These are phyloP conservation scores for Caenorhabditis panamensis DNA, from an alignment of 2,888 invertebrate species.

Conservation along the genomic window DNA sequence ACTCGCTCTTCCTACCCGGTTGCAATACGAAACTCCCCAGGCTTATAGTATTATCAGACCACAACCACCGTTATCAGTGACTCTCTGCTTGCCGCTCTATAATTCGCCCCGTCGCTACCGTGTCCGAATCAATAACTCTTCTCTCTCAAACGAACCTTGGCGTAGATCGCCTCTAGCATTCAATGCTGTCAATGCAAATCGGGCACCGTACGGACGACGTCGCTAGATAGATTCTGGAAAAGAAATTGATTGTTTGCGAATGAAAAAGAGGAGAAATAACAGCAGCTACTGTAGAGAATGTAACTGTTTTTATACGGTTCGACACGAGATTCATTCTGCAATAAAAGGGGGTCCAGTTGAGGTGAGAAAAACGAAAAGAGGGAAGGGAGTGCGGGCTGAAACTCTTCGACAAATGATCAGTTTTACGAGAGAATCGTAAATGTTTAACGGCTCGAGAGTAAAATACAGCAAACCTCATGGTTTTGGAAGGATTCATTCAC, in stretches of 20 bases:
- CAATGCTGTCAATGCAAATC: constrained; percentile 27
- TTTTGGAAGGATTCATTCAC: constrained; percentile 4
- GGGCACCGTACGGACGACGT: background rate
- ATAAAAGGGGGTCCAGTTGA: constrained; percentile 4
- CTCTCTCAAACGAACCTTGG: constrained; percentile 33
- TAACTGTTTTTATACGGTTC: background rate
- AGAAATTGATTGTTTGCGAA: background rate
- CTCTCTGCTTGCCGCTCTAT: background rate
- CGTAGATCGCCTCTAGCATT: constrained; percentile 61
- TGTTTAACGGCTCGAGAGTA: constrained; percentile 31
- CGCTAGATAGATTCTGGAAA: constrained; percentile 8
- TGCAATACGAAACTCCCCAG: constrained; percentile 7
- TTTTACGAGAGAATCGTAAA: constrained; percentile 48
- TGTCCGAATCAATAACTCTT: constrained; percentile 2
- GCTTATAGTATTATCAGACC: constrained; percentile 52
- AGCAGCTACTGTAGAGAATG: background rate
- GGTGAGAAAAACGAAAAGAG: constrained; percentile 6
- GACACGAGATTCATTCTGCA: constrained; percentile 8
- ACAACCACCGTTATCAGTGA: constrained; percentile 28
- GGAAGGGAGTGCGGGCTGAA: constrained; percentile 25
- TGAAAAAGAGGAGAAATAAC: background rate
- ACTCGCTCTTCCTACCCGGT: constrained; percentile 4
- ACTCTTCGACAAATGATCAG: constrained; percentile 36
- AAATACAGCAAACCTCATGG: constrained; percentile 18
- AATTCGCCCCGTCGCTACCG: constrained; percentile 4